phyloP scores from a whole-genome alignment of 2,888 invertebrate genomes.

The Nomada goodeniana region DNA sequence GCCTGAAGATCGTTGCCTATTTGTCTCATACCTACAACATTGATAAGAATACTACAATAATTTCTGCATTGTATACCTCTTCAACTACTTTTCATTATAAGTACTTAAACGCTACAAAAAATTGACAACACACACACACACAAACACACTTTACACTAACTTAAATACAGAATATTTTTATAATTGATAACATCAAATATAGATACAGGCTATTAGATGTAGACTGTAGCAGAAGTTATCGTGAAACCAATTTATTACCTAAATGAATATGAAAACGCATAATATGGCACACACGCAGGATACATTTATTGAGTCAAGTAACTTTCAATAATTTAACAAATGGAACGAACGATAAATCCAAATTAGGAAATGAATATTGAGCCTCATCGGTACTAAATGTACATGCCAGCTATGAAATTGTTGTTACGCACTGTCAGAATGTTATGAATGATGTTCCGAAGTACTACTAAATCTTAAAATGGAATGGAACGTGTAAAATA shows the following conservation, averaged over 20 bases:
- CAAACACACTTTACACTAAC: background rate
- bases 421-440: conserved; percentile 41
- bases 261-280: conserved; percentile 18
- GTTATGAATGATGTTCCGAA: conserved; percentile 30
- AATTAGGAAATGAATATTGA: conserved; percentile 38
- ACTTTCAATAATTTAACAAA: conserved; percentile 3
- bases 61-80: background rate
- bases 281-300: conserved; percentile 26
- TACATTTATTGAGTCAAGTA: conserved; percentile 9
- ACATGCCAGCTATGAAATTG: conserved; percentile 29
- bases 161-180: background rate
- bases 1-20: conserved; percentile 82
- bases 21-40: conserved; percentile 83
- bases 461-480: conserved; percentile 35
- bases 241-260: conserved; percentile 18
- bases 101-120: background rate
- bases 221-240: conserved; percentile 1
- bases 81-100: background rate
- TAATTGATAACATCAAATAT: conserved; percentile 1
- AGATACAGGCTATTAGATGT: background rate
- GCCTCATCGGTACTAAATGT: conserved; percentile 53
- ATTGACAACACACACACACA: background rate
- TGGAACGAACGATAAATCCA: conserved; percentile 19
- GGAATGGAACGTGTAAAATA: conserved; percentile 9
- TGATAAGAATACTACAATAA: conserved; percentile 24